Conservation (phyloP, 2,888 invertebrate genomes). For the Barypeithes pellucidus region DNA sequence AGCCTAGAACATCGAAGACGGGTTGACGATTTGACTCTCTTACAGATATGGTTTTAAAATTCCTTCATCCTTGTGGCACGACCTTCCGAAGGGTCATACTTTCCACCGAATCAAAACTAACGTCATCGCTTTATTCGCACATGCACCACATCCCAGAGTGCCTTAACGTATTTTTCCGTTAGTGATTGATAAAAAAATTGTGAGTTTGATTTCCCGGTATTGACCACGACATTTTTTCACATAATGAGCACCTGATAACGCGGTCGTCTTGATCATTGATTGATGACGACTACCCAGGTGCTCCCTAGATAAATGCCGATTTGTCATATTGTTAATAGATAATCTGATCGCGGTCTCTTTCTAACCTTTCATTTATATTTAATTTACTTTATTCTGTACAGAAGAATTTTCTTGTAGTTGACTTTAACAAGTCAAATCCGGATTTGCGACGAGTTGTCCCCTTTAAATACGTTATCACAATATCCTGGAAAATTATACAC, state of each 20-base stretch:
- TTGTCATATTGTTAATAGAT: slow-evolving; percentile 49
- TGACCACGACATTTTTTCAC: slow-evolving; percentile 57
- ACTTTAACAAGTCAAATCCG: neutral
- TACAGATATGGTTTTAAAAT: too few species aligned
- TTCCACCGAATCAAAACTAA: too few species aligned
- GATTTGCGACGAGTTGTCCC: neutral
- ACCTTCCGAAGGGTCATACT: too few species aligned
- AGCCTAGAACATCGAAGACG: too few species aligned
- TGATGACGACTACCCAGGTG: slow-evolving; percentile 47
- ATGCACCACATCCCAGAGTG: too few species aligned
- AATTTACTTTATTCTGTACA: slow-evolving; percentile 9
- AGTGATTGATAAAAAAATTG: too few species aligned
- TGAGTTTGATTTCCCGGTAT: slow-evolving; percentile 55
- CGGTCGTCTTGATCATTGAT: slow-evolving; percentile 51
- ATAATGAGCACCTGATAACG: slow-evolving; percentile 58
- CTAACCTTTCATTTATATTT: slow-evolving; percentile 7
- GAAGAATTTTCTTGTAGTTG: neutral
- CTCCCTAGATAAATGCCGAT: slow-evolving; percentile 50
- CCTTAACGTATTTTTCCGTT: too few species aligned
- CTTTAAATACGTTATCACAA: too few species aligned
- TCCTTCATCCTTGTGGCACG: too few species aligned
- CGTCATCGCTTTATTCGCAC: too few species aligned
- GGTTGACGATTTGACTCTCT: too few species aligned
- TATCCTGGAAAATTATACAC: too few species aligned
- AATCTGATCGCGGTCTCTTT: slow-evolving; percentile 1